These are phyloP conservation scores for Teleiodes luculella DNA, from an alignment of 2,888 invertebrate genomes.

Conservation along the genomic window DNA sequence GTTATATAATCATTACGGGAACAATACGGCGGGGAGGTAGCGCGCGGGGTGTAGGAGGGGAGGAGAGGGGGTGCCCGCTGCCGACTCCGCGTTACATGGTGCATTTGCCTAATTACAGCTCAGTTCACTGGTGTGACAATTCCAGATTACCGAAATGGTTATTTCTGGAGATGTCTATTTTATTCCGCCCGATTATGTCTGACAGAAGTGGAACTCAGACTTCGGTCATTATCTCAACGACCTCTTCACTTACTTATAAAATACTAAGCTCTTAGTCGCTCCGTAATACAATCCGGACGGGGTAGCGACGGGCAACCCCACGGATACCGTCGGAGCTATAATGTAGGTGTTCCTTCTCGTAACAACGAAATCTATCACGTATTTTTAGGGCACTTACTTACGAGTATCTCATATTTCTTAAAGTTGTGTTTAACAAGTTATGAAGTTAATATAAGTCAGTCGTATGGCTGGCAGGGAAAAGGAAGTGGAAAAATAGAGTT, in stretches of 20 bases:
- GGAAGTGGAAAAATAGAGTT: slow-evolving; percentile 62
- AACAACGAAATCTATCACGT: slow-evolving; percentile 52
- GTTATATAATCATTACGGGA: slow-evolving; percentile 73
- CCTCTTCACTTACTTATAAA: slow-evolving; percentile 43
- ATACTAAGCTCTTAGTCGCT: slow-evolving; percentile 37
- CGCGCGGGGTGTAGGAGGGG: slow-evolving; percentile 25
- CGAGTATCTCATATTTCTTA: slow-evolving; percentile 61
- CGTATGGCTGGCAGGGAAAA: slow-evolving; percentile 54
- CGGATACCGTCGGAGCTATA: slow-evolving; percentile 33
- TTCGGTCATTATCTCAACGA: slow-evolving; percentile 26
- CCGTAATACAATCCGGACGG: slow-evolving; percentile 41
- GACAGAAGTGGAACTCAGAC: slow-evolving; percentile 34
- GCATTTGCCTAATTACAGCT: slow-evolving; percentile 74
- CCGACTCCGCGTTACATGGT: slow-evolving; percentile 61
- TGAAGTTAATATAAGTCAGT: slow-evolving; percentile 68
- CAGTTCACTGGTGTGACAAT: slow-evolving; percentile 68
- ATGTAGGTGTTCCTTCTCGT: slow-evolving; percentile 37
- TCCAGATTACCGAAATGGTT: slow-evolving; percentile 64
- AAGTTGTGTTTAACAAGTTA: slow-evolving; percentile 70
- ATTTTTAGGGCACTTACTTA: slow-evolving; percentile 51
- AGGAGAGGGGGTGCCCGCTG: slow-evolving; percentile 23
- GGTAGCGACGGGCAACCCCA: slow-evolving; percentile 38
- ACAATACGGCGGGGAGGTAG: slow-evolving; percentile 50
- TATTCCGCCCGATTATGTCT: slow-evolving; percentile 44
- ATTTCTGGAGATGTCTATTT: slow-evolving; percentile 51